Evolutionary conservation across 2,888 invertebrate species (phyloP).

Genomic region (Conomelus anceps): DNA sequence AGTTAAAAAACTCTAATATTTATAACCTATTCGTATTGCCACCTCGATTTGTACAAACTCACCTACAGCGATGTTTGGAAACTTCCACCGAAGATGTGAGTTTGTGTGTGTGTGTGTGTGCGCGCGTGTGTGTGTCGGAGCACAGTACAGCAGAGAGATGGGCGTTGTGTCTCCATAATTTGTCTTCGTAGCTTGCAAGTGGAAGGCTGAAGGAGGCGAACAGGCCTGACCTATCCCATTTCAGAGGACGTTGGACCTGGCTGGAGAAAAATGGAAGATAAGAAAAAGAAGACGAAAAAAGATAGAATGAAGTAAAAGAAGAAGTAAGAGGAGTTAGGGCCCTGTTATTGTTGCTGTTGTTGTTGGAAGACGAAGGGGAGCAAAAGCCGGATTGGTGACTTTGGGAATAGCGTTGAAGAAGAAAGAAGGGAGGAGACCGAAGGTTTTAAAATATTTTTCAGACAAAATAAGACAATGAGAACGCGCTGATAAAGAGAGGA

Average conservation of each 20-base stretch:
- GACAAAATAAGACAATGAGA: conserved; percentile 11
- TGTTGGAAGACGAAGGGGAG: not conserved
- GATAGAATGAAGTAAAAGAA: not conserved
- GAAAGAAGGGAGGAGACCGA: not conserved
- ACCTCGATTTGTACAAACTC: not conserved
- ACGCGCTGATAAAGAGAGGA: not conserved
- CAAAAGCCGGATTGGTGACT: not conserved
- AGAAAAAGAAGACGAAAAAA: not conserved
- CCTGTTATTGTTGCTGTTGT: not conserved
- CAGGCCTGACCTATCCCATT: not conserved
- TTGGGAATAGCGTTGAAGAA: not conserved
- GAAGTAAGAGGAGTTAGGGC: not conserved
- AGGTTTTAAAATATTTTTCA: conserved; percentile 12
- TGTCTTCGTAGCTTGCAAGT: not conserved
- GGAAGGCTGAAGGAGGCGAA: not conserved
- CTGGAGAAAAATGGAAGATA: not conserved
- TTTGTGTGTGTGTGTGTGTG: not conserved
- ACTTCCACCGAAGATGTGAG: not conserved
- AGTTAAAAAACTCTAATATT: not conserved
- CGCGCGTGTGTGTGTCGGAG: not conserved
- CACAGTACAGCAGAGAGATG: not conserved
- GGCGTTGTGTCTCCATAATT: not conserved
- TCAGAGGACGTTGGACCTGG: not conserved
- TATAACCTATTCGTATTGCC: not conserved
- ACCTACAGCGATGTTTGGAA: not conserved